Evolutionary conservation across 2,888 invertebrate species (phyloP), one percentile per base, ranked within the genome.

Genomic region (Cryptosula pallasiana): DNA sequence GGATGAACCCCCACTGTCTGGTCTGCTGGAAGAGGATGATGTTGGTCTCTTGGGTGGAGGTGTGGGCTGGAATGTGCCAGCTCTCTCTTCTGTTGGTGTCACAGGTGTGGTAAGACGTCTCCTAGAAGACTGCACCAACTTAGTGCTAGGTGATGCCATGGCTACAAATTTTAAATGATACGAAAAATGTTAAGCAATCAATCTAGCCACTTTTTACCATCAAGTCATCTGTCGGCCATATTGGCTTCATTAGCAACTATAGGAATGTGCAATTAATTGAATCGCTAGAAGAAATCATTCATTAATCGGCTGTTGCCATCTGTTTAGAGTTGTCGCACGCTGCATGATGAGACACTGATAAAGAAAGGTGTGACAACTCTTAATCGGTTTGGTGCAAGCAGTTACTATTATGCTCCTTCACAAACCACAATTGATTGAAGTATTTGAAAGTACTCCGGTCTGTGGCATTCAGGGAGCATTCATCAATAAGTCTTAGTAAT

Each of bases 211-310:
- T 45, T 45, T 45, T 45, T 45, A 20, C 45, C 20, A 13, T 13
- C 20, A 5, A 45, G 20, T 45, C 45, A 20, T 45, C 45, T 45
- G 45, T 45, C 63, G 3, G 32, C 63, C 63, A 63, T 63, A 2
- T 63, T 63, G 32, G 63, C 63, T 63, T 63, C 63, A 32, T n/a
- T 63, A 63, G 63, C 63, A 63, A 63, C 63, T 45, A 20, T 20
- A 13, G 20, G 5, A 5, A 45, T 45, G 20, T 13, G 45, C 5
- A 45, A 45, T 45, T 20, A 13, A 45, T 45, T 45, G 63, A 63
- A 25, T 63, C 63, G 63, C 63, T 63, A 45, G 5, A 45, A 45
- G n/a, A n/a, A n/a, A n/a, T n/a, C n/a, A n/a, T n/a, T n/a, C n/a
- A n/a, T n/a, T n/a, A n/a, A n/a, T n/a, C n/a, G n/a, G n/a, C n/a